Conservation (phyloP, 2,888 invertebrate genomes). For the Podabrus alpinus region DNA sequence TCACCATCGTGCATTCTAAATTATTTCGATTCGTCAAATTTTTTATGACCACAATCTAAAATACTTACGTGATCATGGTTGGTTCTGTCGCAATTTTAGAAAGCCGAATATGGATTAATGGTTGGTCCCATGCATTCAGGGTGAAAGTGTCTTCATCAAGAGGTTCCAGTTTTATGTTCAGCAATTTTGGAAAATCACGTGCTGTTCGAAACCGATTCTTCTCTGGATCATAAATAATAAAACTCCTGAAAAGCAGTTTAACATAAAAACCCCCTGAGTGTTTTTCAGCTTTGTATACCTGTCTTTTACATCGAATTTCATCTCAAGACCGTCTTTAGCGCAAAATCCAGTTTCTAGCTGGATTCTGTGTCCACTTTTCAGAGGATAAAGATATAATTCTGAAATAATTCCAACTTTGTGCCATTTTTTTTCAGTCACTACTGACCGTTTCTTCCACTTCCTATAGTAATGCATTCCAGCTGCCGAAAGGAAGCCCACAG, state of each 20-base stretch:
- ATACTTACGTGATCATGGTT: background rate
- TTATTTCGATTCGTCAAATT: background rate
- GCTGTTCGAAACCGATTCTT: conserved; percentile 54
- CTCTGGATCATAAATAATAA: conserved; percentile 52
- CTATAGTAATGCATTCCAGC: conserved; percentile 37
- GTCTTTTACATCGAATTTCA: background rate
- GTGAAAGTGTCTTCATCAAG: conserved; percentile 52
- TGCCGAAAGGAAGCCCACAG: conserved; percentile 37
- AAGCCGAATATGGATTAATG: conserved; percentile 51
- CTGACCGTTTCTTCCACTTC: conserved; percentile 40
- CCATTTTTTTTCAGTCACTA: conserved; percentile 44
- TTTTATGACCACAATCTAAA: background rate
- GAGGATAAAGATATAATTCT: conserved; percentile 49
- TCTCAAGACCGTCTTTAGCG: conserved; percentile 36
- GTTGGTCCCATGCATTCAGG: conserved; percentile 56
- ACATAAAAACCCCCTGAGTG: too few relatives aligned
- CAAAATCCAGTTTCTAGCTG: conserved; percentile 47
- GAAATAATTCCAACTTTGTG: conserved; percentile 47
- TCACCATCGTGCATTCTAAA: background rate
- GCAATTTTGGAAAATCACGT: conserved; percentile 55
- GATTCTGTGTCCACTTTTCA: conserved; percentile 51
- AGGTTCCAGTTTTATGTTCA: conserved; percentile 53
- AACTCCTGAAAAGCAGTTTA: background rate
- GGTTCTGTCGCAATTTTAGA: background rate
- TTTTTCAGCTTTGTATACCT: background rate